These are phyloP conservation scores for Erpetoichthys calabaricus DNA, from an alignment of 2,797 vertebrate species.

Conservation along the genomic window DNA sequence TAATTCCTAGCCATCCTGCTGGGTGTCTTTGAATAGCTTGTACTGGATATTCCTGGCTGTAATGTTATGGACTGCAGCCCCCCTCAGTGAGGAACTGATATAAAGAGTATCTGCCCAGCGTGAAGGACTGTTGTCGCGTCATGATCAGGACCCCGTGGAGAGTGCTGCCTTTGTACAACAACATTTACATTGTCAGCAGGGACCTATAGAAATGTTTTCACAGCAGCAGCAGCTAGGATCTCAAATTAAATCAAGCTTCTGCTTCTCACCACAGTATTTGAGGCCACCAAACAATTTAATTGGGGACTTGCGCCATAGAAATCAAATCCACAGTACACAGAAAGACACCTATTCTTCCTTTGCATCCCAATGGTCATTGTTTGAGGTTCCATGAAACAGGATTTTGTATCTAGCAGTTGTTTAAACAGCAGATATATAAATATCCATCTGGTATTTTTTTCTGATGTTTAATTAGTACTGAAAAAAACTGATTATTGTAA, in stretches of 20 bases:
- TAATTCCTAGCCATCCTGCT: slow-evolving; percentile 41
- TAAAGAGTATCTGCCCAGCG: slow-evolving; percentile 29
- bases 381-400: too few relatives aligned
- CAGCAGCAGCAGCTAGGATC: not conserved
- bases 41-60: slow-evolving; percentile 28
- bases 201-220: slow-evolving; percentile 2
- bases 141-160: slow-evolving; percentile 18
- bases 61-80: slow-evolving; percentile 24
- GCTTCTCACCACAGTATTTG: too few relatives aligned
- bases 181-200: not conserved
- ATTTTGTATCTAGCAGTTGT: too few relatives aligned
- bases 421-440: too few relatives aligned
- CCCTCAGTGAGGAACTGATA: slow-evolving; percentile 27
- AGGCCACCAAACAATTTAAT: too few relatives aligned
- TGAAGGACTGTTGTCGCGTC: slow-evolving; percentile 14
- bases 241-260: slow-evolving; percentile 1
- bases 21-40: slow-evolving; percentile 27
- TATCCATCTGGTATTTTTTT: too few relatives aligned
- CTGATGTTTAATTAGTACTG: too few relatives aligned
- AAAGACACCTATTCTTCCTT: too few relatives aligned
- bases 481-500: too few relatives aligned
- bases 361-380: too few relatives aligned
- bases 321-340: too few relatives aligned
- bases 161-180: slow-evolving; percentile 12
- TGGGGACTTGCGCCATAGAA: too few relatives aligned